These are phyloP conservation scores for Bufo gargarizans DNA, from an alignment of 2,113 vertebrate genomes.

Conservation along the genomic window DNA sequence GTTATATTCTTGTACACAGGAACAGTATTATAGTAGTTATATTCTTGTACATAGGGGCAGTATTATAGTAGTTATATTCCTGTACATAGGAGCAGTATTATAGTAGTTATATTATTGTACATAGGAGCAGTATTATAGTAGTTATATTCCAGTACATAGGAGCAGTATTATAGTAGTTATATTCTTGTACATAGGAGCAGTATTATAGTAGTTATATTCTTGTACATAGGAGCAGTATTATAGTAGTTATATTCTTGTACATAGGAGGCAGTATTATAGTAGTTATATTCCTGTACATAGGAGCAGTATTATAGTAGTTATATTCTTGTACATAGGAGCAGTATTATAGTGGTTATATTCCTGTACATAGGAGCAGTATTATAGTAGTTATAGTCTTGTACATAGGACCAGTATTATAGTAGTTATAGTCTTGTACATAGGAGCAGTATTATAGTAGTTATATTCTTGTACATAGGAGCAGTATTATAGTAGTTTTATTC, in stretches of 20 bases:
- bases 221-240: neutral
- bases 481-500: neutral
- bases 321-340: neutral
- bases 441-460: neutral
- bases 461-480: neutral
- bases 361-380: neutral
- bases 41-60: neutral
- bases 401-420: neutral
- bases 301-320: neutral
- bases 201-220: neutral
- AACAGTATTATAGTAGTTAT: neutral
- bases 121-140: too few species aligned
- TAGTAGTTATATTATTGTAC: too few species aligned
- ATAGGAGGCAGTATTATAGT: neutral
- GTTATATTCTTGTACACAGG: neutral
- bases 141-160: too few species aligned
- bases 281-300: neutral
- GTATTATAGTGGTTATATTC: neutral
- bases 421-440: neutral
- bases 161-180: too few species aligned
- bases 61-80: neutral
- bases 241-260: conserved; percentile 10
- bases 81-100: too few species aligned
- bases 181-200: too few species aligned
- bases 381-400: neutral